Evolutionary conservation across 2,113 vertebrate genomes (phyloP), one percentile per base, ranked within the genome.

Genomic region (Paradoxurus hermaphroditus): DNA sequence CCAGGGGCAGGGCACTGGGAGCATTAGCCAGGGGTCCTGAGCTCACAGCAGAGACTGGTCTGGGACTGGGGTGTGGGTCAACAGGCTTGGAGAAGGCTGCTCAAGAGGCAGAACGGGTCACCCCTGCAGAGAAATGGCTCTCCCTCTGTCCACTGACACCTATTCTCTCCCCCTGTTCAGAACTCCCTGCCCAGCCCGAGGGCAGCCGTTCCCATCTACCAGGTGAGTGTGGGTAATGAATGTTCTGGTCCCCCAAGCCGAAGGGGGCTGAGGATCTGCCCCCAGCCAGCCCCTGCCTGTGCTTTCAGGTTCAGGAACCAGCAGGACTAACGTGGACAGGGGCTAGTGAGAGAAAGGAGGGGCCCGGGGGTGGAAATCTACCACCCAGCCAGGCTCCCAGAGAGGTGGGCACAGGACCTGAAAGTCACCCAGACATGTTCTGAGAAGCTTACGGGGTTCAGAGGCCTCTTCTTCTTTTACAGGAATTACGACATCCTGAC

Each of bases 101-200:
- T 65, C 14, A 5, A 2, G 3, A 41, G 5, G 12, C 19, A 88
- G 5, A 36, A 7, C 15, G 68, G 36, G 29, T 77, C 49, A 34
- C 51, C 63, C 7, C 36, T 65, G 13, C 7, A 11, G 23, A 73
- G 29, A 92, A 59, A 23, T 27, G 25, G 34, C 1, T 11, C 3
- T 87, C 44, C 65, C 2, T n/a, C 78, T 63, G 6, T 63, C 31
- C 7, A 0, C 27, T 86, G 25, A 62, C 2, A 3, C 82, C 46
- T 4, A 5, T 19, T 68, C 21, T 94, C 72, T 21, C 49, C 3
- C 25, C 10, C 9, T 19, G 0, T 23, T 27, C 31, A 95, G 86
- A 63, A 3, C 21, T 8, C 70, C 4, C 1, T 1, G n/a, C 27
- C 59, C 0, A 1, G 4, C 41, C 2, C 31, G 31, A 53, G 0